These are phyloP conservation scores for Indicator indicator DNA, from an alignment of 2,113 vertebrate species.

Conservation along the genomic window DNA sequence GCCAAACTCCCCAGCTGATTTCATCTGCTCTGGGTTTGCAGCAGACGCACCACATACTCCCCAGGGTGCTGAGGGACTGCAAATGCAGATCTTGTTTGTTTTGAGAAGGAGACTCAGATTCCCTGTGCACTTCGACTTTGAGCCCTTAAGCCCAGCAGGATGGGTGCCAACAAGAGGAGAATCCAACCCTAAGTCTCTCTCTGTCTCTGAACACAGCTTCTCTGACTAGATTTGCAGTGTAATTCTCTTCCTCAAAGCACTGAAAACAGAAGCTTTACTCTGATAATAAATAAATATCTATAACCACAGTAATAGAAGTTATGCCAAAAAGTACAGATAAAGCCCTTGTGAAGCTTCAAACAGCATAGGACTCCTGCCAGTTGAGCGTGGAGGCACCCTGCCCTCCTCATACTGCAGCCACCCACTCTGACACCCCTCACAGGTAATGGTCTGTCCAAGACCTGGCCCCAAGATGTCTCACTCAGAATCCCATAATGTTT, in stretches of 20 bases:
- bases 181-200: not conserved
- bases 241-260: not conserved
- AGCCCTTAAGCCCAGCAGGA: conserved; percentile 47
- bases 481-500: not conserved
- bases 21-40: not conserved
- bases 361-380: not conserved
- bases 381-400: not conserved
- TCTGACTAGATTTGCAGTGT: not conserved
- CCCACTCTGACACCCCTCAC: not conserved
- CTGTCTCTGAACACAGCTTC: not conserved
- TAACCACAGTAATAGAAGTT: not conserved
- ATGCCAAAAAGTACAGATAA: not conserved
- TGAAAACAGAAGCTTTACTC: not conserved
- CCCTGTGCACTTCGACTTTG: not conserved
- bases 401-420: not conserved
- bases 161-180: not conserved
- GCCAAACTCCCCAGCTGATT: not conserved
- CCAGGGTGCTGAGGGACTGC: not conserved
- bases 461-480: not conserved
- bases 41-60: fast-evolving
- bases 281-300: not conserved
- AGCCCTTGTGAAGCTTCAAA: not conserved
- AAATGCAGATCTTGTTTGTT: conserved; percentile 6
- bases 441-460: not conserved
- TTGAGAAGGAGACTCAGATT: not conserved